A percentile compares a stretch with the other conserved stretches of the same genome.
Conservation (phyloP, 2,113 vertebrate species). For the Microcebus jonahi region DNA sequence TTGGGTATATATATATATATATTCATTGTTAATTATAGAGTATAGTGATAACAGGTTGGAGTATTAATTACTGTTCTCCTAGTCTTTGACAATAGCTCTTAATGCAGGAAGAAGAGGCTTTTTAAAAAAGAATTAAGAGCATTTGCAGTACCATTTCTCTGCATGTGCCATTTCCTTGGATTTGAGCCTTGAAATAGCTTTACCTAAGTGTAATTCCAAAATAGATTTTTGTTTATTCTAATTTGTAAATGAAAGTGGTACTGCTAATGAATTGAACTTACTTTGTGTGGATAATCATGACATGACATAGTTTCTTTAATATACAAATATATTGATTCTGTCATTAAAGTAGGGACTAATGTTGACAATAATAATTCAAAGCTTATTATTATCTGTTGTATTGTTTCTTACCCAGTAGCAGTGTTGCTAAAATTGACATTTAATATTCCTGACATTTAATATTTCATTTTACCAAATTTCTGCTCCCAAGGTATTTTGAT, state of each 20-base stretch:
- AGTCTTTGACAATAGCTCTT: conserved; percentile 50
- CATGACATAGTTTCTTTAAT: conserved; percentile 14
- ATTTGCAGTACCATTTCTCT: conserved; percentile 24
- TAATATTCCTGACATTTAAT: background rate
- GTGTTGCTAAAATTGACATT: background rate
- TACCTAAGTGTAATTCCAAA: background rate
- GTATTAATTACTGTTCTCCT: conserved; percentile 41
- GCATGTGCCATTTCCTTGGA: conserved; percentile 31
- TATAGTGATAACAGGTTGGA: conserved; percentile 26
- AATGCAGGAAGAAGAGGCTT: conserved; percentile 47
- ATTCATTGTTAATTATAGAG: conserved; percentile 52
- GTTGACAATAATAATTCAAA: background rate
- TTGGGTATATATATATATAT: background rate
- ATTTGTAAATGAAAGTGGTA: conserved; percentile 33
- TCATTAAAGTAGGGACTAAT: conserved; percentile 18
- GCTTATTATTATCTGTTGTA: background rate
- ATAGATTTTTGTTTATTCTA: background rate
- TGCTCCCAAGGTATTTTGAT: background rate
- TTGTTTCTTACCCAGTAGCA: background rate
- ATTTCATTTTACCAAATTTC: conserved; percentile 24
- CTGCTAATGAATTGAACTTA: conserved; percentile 27
- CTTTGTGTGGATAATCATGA: conserved; percentile 16
- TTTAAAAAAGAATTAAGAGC: conserved; percentile 33
- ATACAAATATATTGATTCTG: conserved; percentile 9
- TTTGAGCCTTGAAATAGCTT: conserved; percentile 49